phyloP scores from a whole-genome alignment of 2,888 invertebrate genomes.

The Diarsia mendica region DNA sequence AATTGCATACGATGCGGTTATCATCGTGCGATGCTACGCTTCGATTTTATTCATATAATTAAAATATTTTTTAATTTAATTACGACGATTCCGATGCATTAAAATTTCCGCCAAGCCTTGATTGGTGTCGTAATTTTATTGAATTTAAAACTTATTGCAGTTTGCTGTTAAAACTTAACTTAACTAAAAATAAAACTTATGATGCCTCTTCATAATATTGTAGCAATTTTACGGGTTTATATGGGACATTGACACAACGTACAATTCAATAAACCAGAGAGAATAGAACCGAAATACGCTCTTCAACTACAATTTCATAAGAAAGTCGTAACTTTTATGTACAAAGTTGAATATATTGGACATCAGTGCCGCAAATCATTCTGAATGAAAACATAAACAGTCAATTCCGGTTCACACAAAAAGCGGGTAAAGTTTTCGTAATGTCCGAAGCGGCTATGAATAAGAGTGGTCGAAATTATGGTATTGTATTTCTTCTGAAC shows the following conservation, averaged over 20 bases:
- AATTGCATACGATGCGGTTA: conserved; percentile 78
- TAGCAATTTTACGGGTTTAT: neutral
- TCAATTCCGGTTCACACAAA: conserved; percentile 56
- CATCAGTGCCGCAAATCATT: conserved; percentile 48
- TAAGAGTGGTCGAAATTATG: conserved; percentile 72
- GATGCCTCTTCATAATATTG: neutral
- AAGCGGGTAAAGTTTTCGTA: conserved; percentile 58
- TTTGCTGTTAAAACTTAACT: neutral
- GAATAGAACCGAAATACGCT: neutral
- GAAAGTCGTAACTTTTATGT: conserved; percentile 34
- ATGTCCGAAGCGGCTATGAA: conserved; percentile 65
- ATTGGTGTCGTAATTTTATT: conserved; percentile 42
- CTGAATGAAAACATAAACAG: conserved; percentile 60
- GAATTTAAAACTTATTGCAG: conserved; percentile 18
- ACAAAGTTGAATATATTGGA: conserved; percentile 43
- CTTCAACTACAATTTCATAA: conserved; percentile 4
- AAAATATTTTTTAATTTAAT: conserved; percentile 58
- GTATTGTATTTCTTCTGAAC: conserved; percentile 82
- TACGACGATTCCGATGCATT: conserved; percentile 48
- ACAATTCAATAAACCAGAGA: conserved; percentile 15
- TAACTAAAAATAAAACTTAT: neutral
- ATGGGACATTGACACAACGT: conserved; percentile 20
- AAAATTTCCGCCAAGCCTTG: conserved; percentile 32
- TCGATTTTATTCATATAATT: conserved; percentile 67
- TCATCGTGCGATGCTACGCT: conserved; percentile 61